Percentiles rank a stretch among this genome's conserved stretches.
phyloP scores from a whole-genome alignment of 2,888 invertebrate genomes.

The Xestia c-nigrum region DNA sequence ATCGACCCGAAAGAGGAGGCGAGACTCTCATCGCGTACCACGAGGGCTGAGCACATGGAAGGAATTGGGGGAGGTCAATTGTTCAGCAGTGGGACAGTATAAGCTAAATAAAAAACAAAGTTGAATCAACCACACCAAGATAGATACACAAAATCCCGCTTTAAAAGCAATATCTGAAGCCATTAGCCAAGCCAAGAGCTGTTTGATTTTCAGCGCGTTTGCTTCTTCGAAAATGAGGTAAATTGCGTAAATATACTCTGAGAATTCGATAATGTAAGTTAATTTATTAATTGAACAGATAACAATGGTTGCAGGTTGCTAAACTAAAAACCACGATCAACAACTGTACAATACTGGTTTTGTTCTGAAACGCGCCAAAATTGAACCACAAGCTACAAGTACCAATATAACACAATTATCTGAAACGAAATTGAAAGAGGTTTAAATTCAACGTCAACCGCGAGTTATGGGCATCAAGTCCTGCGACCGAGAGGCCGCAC shows the following conservation, averaged over 20 bases:
- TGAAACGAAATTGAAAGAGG: conserved; percentile 36
- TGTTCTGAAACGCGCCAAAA: not conserved
- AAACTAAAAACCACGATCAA: not conserved
- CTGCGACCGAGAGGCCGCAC: conserved; percentile 69
- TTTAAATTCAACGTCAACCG: conserved; percentile 48
- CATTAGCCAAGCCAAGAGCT: conserved; percentile 13
- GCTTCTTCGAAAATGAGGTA: conserved; percentile 11
- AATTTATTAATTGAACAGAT: not conserved
- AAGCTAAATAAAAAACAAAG: not conserved
- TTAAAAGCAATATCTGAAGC: conserved; percentile 45
- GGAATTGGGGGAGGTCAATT: no score
- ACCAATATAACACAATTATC: conserved; percentile 15
- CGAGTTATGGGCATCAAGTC: conserved; percentile 65
- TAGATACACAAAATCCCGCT: conserved; percentile 27
- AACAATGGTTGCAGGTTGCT: not conserved
- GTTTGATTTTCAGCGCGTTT: conserved; percentile 32
- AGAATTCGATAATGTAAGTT: conserved; percentile 8
- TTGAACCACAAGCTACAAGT: not conserved
- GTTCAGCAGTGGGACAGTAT: no score
- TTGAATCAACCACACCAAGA: conserved; percentile 9
- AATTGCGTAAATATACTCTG: conserved; percentile 18
- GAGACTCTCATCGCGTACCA: no score
- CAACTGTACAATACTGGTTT: not conserved
- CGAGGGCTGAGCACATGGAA: no score
- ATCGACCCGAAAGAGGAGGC: no score